Evolutionary conservation across 2,113 vertebrate genomes (phyloP), one percentile per base, ranked within the genome.

Genomic region (Embiotoca jacksoni): DNA sequence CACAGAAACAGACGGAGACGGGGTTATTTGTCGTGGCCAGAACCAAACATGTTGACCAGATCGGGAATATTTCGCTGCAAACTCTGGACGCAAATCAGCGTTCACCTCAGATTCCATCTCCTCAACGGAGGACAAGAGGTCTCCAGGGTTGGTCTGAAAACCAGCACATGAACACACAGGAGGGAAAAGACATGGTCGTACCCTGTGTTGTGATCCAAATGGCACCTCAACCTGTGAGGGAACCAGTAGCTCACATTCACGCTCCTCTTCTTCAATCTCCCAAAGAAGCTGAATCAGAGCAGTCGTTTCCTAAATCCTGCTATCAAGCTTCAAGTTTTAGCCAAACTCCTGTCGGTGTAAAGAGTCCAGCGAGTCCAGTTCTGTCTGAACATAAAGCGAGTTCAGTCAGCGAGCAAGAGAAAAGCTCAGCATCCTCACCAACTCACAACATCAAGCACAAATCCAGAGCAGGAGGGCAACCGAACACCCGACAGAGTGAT

Each of bases 1-100:
- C 80, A 35, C 36, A 54, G 14, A 82, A 39, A 37, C 67, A 77
- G 35, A 16, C 60, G 3, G 57, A 86, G 14, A 35, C 50, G 0
- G 88, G 86, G 6, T 65, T 44, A 3, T 47, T 82, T 9, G 75
- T 88, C 55, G 64, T 86, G 50, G 86, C 78, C 55, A 90, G 52
- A 88, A 75, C 81, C 81, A 84, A 78, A 62, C 36, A 77, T 15
- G 64, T 78, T 1, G 54, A 81, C 4, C 61, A 74, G 64, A 47
- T 72, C 52, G 83, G 46, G 23, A 82, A 80, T 8, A 33, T 84
- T 47, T 7, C 5, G 5, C 57, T 69, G 49, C 64, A 75, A 31
- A 62, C n/a, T 7, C 70, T 65, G n/a, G 65, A 62, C 39, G 47
- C 71, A 31, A 41, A 49, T 32, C 61, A 47, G 13, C 9, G 16